These are phyloP conservation scores for Threskiornis aethiopicus DNA, from an alignment of 2,797 vertebrate genomes.

Conservation along the genomic window DNA sequence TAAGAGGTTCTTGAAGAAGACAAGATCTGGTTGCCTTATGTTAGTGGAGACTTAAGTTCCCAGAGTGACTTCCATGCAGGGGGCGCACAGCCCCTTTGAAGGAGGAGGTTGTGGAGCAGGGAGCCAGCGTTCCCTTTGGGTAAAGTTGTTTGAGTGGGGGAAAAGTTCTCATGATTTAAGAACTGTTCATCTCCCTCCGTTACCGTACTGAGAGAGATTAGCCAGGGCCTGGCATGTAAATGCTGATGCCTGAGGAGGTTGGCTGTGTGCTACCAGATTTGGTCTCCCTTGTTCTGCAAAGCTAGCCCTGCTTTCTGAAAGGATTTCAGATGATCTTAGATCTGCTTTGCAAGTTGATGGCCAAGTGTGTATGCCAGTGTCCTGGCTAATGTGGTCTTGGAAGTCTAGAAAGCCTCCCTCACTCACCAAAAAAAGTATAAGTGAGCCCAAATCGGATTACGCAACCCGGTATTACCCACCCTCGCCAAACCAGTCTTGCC, in stretches of 20 bases:
- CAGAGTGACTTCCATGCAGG: background rate
- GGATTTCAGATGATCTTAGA: conserved; percentile 13
- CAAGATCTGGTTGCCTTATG: background rate
- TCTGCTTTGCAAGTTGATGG: background rate
- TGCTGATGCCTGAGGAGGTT: background rate
- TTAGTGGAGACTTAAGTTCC: background rate
- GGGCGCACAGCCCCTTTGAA: background rate
- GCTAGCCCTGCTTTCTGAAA: background rate
- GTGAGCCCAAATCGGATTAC: background rate
- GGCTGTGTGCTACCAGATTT: background rate
- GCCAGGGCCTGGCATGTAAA: background rate
- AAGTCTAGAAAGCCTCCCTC: background rate
- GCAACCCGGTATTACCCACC: background rate
- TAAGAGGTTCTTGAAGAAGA: background rate
- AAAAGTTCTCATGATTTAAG: background rate
- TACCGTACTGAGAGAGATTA: background rate
- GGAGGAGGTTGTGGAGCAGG: background rate
- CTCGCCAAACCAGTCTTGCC: background rate
- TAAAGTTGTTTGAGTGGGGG: background rate
- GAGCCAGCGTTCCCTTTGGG: background rate
- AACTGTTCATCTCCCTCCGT: background rate
- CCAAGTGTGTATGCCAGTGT: background rate
- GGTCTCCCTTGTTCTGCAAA: background rate
- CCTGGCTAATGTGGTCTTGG: conserved; percentile 2
- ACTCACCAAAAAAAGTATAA: background rate